phyloP scores from a whole-genome alignment of 1,140 invertebrate species.

The Drosophila prosaltans region DNA sequence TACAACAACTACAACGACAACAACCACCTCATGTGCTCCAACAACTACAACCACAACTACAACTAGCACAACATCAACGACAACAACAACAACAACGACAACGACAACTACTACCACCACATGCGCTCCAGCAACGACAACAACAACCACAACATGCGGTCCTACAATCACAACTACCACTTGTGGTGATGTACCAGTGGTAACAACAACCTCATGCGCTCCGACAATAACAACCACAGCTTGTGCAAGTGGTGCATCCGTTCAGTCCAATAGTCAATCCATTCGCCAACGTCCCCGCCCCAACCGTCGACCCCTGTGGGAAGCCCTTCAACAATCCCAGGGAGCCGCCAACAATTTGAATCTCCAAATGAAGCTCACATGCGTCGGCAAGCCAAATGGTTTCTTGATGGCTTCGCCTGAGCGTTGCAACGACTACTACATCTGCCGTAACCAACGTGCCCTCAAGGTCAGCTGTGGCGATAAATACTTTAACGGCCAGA shows the following conservation, averaged over 20 bases:
- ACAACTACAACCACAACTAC: constrained; percentile 4
- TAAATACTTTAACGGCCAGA: constrained; percentile 64
- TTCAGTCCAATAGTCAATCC: constrained; percentile 24
- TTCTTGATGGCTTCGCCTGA: constrained; percentile 61
- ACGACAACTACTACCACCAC: neutral
- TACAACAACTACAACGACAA: neutral
- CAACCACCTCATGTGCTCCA: neutral
- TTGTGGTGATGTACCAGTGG: neutral
- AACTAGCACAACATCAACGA: neutral
- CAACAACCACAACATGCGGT: constrained; percentile 9
- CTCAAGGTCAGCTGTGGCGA: constrained; percentile 63
- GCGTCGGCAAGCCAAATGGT: constrained; percentile 57
- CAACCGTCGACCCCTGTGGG: constrained; percentile 31
- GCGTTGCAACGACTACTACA: constrained; percentile 72
- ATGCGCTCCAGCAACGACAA: neutral
- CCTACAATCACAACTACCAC: neutral
- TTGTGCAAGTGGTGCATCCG: neutral
- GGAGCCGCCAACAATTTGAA: constrained; percentile 6
- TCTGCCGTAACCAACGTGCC: constrained; percentile 56
- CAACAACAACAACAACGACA: neutral
- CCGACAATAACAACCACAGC: constrained; percentile 17
- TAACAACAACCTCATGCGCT: constrained; percentile 10
- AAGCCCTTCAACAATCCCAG: constrained; percentile 27
- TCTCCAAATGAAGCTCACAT: constrained; percentile 35
- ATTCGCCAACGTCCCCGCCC: constrained; percentile 27